Evolutionary conservation across 2,113 vertebrate genomes (phyloP).

Genomic region (Coregonus clupeaformis): DNA sequence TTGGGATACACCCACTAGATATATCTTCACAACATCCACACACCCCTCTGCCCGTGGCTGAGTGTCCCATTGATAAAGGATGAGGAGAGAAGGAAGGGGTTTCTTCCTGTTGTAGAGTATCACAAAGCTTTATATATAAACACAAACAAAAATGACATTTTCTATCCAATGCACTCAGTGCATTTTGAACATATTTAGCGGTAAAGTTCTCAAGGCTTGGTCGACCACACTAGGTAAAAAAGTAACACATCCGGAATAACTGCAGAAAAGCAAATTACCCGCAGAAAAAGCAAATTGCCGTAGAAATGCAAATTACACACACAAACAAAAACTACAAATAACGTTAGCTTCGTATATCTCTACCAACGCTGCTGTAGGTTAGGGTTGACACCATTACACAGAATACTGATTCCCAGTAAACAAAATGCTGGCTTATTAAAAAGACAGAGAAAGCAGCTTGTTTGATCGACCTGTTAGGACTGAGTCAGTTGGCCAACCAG

Average conservation of each 20-base stretch:
- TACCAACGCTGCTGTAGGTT: conserved; percentile 40
- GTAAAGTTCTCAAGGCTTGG: conserved; percentile 29
- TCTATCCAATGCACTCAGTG: conserved; percentile 57
- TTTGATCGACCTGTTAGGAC: conserved; percentile 9
- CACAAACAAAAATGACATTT: conserved; percentile 16
- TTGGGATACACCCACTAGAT: too few relatives aligned
- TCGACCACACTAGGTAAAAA: background rate
- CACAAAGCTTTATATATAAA: too few relatives aligned
- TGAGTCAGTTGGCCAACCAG: conserved; percentile 83
- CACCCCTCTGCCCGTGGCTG: background rate
- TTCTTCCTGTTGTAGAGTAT: too few relatives aligned
- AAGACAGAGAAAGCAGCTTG: conserved; percentile 24
- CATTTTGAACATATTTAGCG: conserved; percentile 39
- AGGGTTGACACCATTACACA: conserved; percentile 36
- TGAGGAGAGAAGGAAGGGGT: background rate
- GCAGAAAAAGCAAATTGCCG: too few relatives aligned
- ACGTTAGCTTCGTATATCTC: conserved; percentile 5
- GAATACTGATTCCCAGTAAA: conserved; percentile 36
- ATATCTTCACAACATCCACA: too few relatives aligned
- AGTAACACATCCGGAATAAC: too few relatives aligned
- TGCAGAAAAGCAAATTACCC: too few relatives aligned
- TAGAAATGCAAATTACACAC: too few relatives aligned
- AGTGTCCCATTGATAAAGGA: background rate
- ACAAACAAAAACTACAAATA: too few relatives aligned
- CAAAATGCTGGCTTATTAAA: conserved; percentile 43